Percentiles rank a stretch among this genome's conserved stretches.
Evolutionary conservation across 2,797 vertebrate genomes (phyloP).

Genomic region (Melanotaenia maccullochi): DNA sequence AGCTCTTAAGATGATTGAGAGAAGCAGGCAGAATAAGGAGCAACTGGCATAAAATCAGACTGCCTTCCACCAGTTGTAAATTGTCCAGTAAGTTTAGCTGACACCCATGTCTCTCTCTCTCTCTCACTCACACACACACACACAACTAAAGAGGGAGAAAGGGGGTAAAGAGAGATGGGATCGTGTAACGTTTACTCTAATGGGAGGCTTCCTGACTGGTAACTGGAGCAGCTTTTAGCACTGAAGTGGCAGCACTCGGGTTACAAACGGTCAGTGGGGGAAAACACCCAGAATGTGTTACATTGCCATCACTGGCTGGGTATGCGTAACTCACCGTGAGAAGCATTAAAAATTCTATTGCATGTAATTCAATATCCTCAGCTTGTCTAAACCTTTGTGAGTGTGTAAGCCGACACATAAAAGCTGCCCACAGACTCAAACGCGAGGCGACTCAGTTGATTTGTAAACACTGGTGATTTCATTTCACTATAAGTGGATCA

Average conservation of each 20-base stretch:
- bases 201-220: constrained; percentile 80
- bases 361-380: constrained; percentile 17
- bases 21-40: constrained; percentile 33
- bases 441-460: not conserved
- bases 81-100: constrained; percentile 64
- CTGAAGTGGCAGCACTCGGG: constrained; percentile 68
- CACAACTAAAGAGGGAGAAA: constrained; percentile 52
- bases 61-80: constrained; percentile 58
- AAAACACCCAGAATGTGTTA: constrained; percentile 68
- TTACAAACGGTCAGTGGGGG: constrained; percentile 64
- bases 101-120: not conserved
- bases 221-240: constrained; percentile 75
- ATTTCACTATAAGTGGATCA: constrained; percentile 11
- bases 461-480: not conserved
- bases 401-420: constrained; percentile 1
- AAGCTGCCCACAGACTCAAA: not conserved
- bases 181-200: constrained; percentile 79
- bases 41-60: constrained; percentile 48
- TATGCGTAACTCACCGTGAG: constrained; percentile 36
- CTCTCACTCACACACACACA: constrained; percentile 13
- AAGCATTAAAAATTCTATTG: constrained; percentile 29
- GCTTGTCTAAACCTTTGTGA: constrained; percentile 1
- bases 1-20: constrained; percentile 9
- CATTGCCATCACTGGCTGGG: constrained; percentile 42
- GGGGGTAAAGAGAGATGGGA: constrained; percentile 71